Evolutionary conservation across 2,797 vertebrate genomes (phyloP).

Genomic region (Hirundo rustica): DNA sequence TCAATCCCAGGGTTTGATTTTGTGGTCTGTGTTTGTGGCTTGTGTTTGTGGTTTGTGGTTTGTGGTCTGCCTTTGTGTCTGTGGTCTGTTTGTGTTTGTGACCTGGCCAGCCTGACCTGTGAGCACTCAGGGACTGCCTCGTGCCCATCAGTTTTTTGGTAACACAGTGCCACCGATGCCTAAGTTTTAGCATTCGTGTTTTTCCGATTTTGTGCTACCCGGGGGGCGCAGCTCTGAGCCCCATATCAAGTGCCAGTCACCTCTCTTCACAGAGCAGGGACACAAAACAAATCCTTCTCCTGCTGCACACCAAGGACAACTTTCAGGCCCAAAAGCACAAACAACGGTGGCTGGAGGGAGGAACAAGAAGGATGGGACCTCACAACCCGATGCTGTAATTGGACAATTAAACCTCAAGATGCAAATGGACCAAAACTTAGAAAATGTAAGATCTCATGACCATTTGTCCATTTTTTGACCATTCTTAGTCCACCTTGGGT

Average conservation of each 20-base stretch:
- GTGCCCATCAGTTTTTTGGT: background rate
- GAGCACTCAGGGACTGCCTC: background rate
- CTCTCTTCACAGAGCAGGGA: too few species aligned
- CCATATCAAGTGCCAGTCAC: background rate
- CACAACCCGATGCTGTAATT: too few species aligned
- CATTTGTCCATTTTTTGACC: fast-evolving
- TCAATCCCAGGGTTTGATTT: background rate
- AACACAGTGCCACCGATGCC: background rate
- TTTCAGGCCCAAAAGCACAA: too few species aligned
- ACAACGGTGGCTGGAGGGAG: too few species aligned
- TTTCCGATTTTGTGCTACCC: background rate
- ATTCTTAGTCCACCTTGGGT: too few species aligned
- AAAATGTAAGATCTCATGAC: too few species aligned
- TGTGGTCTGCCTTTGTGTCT: background rate
- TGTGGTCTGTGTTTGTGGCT: background rate
- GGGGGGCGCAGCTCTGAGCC: background rate
- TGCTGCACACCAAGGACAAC: too few species aligned
- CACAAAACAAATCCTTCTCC: too few species aligned
- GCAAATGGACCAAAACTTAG: too few species aligned
- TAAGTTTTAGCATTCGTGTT: background rate
- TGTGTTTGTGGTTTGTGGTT: background rate
- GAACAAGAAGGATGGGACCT: too few species aligned
- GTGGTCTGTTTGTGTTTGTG: background rate
- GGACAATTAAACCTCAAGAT: too few species aligned
- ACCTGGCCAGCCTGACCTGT: background rate